phyloP scores from a whole-genome alignment of 2,797 vertebrate species.

The Champsocephalus esox region DNA sequence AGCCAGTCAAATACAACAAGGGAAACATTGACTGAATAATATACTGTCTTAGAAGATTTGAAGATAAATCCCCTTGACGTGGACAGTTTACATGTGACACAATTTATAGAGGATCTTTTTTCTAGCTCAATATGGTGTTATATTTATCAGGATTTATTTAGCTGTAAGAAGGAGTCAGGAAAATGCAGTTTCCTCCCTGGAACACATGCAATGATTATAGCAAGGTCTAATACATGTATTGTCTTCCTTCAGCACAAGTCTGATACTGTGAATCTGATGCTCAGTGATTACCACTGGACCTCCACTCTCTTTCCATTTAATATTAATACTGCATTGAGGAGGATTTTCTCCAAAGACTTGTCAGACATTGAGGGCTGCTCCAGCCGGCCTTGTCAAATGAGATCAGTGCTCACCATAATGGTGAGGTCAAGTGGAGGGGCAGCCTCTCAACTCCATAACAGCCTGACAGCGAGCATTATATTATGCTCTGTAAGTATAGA shows the following conservation, averaged over 20 bases:
- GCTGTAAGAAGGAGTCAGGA: slow-evolving; percentile 3
- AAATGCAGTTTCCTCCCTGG: slow-evolving; percentile 23
- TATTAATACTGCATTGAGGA: slow-evolving; percentile 80
- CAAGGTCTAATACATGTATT: slow-evolving; percentile 49
- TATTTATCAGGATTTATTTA: slow-evolving; percentile 34
- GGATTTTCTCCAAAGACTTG: slow-evolving; percentile 86
- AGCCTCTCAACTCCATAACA: slow-evolving; percentile 83
- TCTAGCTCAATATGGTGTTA: slow-evolving; percentile 2
- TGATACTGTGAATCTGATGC: slow-evolving; percentile 68
- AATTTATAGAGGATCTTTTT: slow-evolving; percentile 17
- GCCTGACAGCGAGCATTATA: slow-evolving; percentile 79
- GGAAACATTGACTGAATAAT: slow-evolving; percentile 55
- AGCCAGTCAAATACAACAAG: slow-evolving; percentile 53
- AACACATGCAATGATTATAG: slow-evolving; percentile 45
- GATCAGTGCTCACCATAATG: slow-evolving; percentile 88
- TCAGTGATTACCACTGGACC: slow-evolving; percentile 76
- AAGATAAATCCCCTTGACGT: slow-evolving; percentile 49
- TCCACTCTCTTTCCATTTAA: slow-evolving; percentile 74
- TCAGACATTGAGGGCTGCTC: slow-evolving; percentile 83
- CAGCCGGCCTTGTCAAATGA: slow-evolving; percentile 87
- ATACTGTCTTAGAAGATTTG: slow-evolving; percentile 51
- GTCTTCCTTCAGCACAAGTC: slow-evolving; percentile 41
- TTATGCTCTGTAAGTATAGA: slow-evolving; percentile 67
- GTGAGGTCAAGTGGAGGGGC: slow-evolving; percentile 89
- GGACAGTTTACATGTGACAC: slow-evolving; percentile 32